Base-by-base conservation (phyloP, 2,113 vertebrate genomes). In the Dunckerocampus dactyliophorus region DNA sequence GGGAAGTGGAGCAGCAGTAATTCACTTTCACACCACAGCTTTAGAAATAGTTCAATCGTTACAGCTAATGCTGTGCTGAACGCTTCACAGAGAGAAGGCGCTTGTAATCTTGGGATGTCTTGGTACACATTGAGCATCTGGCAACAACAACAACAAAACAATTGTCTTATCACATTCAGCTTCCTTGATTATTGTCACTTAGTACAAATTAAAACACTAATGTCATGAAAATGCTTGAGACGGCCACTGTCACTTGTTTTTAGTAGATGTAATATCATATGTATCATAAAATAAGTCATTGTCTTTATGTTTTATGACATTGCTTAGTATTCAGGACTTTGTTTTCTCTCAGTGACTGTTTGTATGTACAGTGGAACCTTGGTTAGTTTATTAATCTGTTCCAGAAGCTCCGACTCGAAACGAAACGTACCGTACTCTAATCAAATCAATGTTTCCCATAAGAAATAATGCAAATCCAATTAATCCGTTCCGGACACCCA, bases 1-100 rank as follows among this genome's bases (percentile, higher is more conserved):
- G 37, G 49, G 74, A 87, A 87, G 63, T 83, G 71, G 84, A 70
- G 80, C 81, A 71, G 84, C 76, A 82, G 70, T 83, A 84, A 83
- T 83, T 81, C 55, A 63, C 65, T 72, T 81, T 78, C 78, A 76
- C 69, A 65, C 46, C 71, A 65, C 67, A 55, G 74, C 79, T 72
- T 63, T 82, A 64, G 47, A 76, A 71, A 73, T 47, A 59, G 21
- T 68, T 37, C 43, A 63, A 76, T 67, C 14, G 5, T 49, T 48
- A 63, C 67, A 55, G 56, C 61, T 78, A 70, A 82, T 75, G 71
- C 57, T 19, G 28, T 60, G 79, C 63, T 46, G 39, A 1, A 65
- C 71, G 59, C 37, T 67, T 21, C 47, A 57, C 37, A 37, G 58
- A 67, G 34, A n/a, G 34, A 69, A 49, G 47, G 0, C 21, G 47